Evolutionary conservation across 1,140 invertebrate species (phyloP).

Genomic region (Macrobrachium rosenbergii): DNA sequence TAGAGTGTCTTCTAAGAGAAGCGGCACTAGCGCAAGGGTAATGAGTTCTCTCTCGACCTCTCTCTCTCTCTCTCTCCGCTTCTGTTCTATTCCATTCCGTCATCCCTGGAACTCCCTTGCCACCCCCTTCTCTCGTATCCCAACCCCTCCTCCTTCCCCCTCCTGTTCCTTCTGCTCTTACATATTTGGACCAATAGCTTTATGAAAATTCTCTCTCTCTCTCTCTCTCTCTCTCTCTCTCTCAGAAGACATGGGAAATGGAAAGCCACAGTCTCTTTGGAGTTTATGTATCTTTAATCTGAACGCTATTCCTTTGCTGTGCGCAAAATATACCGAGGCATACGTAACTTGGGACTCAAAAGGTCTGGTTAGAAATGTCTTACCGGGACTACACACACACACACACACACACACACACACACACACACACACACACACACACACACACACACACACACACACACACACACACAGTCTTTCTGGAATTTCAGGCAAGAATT

Average conservation of each 20-base stretch:
- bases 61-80: background rate
- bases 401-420: background rate
- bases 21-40: background rate
- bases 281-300: too few species aligned
- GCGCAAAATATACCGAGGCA: too few species aligned
- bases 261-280: too few species aligned
- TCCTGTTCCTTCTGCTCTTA: too few species aligned
- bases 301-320: background rate
- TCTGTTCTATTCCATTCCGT: background rate
- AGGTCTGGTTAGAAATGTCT: background rate
- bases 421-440: background rate
- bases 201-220: too few species aligned
- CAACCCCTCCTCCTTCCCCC: too few species aligned
- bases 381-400: background rate
- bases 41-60: constrained; percentile 21
- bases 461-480: background rate
- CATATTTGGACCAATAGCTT: too few species aligned
- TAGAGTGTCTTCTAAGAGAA: background rate
- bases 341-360: too few species aligned
- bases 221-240: too few species aligned
- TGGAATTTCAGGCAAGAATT: background rate
- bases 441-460: background rate
- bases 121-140: too few species aligned
- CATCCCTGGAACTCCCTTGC: too few species aligned
- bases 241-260: too few species aligned